Evolutionary conservation across 2,797 vertebrate genomes (phyloP), one percentile per base, ranked within the genome.

Genomic region (Anabacerthia variegaticeps): DNA sequence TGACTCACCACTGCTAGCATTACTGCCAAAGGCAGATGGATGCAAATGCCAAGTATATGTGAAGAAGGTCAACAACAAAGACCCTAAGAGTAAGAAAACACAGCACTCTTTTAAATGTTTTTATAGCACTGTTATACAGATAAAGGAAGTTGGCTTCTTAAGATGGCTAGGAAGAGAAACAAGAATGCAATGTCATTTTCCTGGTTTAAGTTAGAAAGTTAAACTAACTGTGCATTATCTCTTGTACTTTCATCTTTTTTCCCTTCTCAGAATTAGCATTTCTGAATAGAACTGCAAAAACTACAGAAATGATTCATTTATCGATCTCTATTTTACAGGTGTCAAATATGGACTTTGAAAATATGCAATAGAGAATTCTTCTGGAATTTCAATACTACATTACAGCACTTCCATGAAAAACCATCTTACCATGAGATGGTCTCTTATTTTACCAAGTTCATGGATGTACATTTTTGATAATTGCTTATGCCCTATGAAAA

Each of bases 41-140:
- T 77, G 43, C 56, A 95, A 96, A 97, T 93, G 80, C 72, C 88
- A 96, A 61, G 48, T 74, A 81, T 83, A 73, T 68, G 72, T 93
- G 68, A 85, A 95, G 91, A 95, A 96, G 89, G 94, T 95, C 82
- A 95, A 69, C 37, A 88, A 46, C 32, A 92, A 92, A 79, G 15
- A n/a, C 41, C 51, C 34, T 37, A 69, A 78, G 36, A 88, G 63
- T 87, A 72, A 76, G 28, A 72, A 93, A 92, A 91, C 23, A 5
- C 44, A 81, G 20, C 1, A 4, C 58, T 91, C 49, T 22, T 75
- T 36, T 49, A 93, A 85, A 71, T 8, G 37, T 74, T 80, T 91
- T 93, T 81, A 54, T 61, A 36, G 22, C 3, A 44, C 5, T 34
- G 18, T 87, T 7, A 59, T 59, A 51, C 79, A 88, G 19, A 14